Conservation (phyloP, 2,113 vertebrate species). For the Neogobius melanostomus region DNA sequence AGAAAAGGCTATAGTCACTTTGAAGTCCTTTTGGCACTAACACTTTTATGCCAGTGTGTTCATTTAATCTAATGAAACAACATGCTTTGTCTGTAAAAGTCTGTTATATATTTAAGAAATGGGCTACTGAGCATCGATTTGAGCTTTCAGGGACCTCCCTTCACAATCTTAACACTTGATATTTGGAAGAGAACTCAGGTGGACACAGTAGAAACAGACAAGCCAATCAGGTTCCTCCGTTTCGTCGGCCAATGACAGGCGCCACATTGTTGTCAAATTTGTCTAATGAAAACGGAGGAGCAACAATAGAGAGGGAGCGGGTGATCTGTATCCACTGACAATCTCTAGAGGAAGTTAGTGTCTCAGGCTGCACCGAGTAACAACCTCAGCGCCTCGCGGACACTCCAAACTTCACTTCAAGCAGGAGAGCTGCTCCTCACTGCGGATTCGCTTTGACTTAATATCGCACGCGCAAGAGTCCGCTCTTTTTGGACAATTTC, state of each 20-base stretch:
- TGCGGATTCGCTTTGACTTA: constrained; percentile 7
- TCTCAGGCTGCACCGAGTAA: constrained; percentile 73
- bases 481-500: constrained; percentile 20
- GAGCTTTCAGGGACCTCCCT: constrained; percentile 73
- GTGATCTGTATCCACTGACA: constrained; percentile 82
- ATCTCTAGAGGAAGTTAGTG: constrained; percentile 82
- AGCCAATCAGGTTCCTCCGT: constrained; percentile 90
- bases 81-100: constrained; percentile 35
- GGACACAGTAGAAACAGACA: constrained; percentile 83
- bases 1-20: no score
- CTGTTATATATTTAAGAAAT: constrained; percentile 43
- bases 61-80: neutral
- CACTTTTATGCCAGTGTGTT: neutral
- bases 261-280: constrained; percentile 98
- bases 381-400: constrained; percentile 69
- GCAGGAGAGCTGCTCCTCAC: constrained; percentile 45
- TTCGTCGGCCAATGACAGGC: constrained; percentile 91
- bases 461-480: neutral
- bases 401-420: constrained; percentile 27
- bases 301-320: constrained; percentile 90
- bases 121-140: constrained; percentile 67
- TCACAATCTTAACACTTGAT: constrained; percentile 78
- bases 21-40: constrained; percentile 3
- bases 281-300: constrained; percentile 95
- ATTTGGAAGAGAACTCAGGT: constrained; percentile 82